Base-by-base conservation (phyloP, 2,888 invertebrate species). In the Hypomecis punctinalis region DNA sequence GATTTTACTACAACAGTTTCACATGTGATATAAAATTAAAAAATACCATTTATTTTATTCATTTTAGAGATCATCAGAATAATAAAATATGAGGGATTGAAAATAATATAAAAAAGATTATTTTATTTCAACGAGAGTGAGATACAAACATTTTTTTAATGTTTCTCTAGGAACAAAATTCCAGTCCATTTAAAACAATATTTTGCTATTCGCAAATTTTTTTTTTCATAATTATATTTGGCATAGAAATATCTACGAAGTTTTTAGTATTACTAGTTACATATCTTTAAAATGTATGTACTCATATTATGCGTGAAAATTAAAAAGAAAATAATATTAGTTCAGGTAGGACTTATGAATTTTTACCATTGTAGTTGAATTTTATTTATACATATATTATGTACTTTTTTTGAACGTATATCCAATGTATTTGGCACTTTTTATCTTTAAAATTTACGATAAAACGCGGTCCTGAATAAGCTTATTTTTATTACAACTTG, bases 301-400 rank as follows among this genome's bases (percentile, higher is more conserved):
- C 63, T 58, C 35, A 63, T 63, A 63, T 63, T 63, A 63, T 63
- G 63, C 63, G 11, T 48, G 11, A 36, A 36, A 45, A 48, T 13
- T 42, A 8, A 46, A 35, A 23, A 42, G 43, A 42, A 10, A 9
- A 3, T 13, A 9, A 11, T 6, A 48, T 48, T 36, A 35, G 35
- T 5, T 1, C 49, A 37, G 8, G 11, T 13, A 6, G 6, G n/a
- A 36, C 11, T 23, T 23, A 23, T 23, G 23, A 13, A 37, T 6
- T 37, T 37, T 5, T 0, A 36, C 6, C 8, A 36, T 7, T 2
- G 7, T 37, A 13, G 36, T 49, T 36, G 3, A 9, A 36, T 1
- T 5, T 11, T 11, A 36, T 36, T 49, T 36, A 11, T 11, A 36
- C 11, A n/a, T 49, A 11, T 11, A n/a, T n/a, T 4, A 4, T 49